Evolutionary conservation across 2,888 invertebrate species (phyloP).

Genomic region (Stramonita haemastoma): DNA sequence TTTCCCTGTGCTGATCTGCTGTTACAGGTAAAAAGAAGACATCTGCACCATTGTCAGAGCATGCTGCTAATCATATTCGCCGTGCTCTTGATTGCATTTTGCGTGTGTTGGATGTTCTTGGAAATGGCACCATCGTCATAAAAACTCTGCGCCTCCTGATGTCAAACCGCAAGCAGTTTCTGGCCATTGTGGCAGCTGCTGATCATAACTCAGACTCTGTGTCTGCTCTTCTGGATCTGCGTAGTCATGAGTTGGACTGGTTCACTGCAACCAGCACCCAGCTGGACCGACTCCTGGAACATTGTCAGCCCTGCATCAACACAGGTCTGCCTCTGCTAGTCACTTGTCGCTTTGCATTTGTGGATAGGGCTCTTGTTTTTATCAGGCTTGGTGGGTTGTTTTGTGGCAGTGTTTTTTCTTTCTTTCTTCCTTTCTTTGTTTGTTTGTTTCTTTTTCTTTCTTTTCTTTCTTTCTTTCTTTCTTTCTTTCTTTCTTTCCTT

Average conservation of each 20-base stretch:
- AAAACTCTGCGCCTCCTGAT: constrained; percentile 20
- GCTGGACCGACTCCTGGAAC: constrained; percentile 4
- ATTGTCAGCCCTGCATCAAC: not conserved
- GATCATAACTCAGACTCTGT: not conserved
- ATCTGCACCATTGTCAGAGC: not conserved
- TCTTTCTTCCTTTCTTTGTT: no score
- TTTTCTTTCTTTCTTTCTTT: no score
- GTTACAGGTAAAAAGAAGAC: constrained; percentile 1
- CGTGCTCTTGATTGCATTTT: not conserved
- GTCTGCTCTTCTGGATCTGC: not conserved
- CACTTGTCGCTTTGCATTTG: no score
- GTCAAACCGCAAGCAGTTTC: not conserved
- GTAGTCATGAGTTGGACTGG: constrained; percentile 11
- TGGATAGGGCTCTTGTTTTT: no score
- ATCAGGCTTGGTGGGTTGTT: no score
- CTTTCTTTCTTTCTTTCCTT: no score
- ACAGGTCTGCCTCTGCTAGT: constrained; percentile 23
- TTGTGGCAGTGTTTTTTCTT: no score
- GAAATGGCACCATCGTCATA: constrained; percentile 24
- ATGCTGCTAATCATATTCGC: not conserved
- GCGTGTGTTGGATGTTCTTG: not conserved
- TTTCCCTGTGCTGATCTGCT: not conserved
- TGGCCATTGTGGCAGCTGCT: constrained; percentile 27
- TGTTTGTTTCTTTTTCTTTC: no score
- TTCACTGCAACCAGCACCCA: not conserved